Percentiles rank a stretch among this genome's conserved stretches.
Evolutionary conservation across 2,888 invertebrate species (phyloP).

Genomic region (Drosophila cognata): DNA sequence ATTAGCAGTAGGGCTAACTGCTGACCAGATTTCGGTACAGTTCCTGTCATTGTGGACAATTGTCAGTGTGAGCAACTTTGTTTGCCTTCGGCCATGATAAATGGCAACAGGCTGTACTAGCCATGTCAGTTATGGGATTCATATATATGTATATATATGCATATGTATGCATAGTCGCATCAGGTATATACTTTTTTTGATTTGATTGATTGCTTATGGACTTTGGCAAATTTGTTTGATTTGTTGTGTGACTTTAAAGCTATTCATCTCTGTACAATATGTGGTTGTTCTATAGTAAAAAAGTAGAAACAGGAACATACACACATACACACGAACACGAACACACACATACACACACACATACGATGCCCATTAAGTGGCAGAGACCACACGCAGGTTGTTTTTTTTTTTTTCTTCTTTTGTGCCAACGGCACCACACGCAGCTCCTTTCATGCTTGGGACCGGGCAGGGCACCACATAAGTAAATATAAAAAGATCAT

Average conservation of each 20-base stretch:
- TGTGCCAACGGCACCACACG: conserved; percentile 43
- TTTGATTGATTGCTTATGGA: conserved; percentile 70
- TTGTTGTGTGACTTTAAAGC: conserved; percentile 61
- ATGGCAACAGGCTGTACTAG: conserved; percentile 48
- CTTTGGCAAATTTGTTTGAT: conserved; percentile 67
- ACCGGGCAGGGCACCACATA: conserved; percentile 50
- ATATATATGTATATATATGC: conserved; percentile 23
- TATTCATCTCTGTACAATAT: conserved; percentile 33
- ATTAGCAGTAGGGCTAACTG: conserved; percentile 65
- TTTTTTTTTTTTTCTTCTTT: not conserved
- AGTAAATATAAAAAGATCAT: conserved; percentile 83
- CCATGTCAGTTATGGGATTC: conserved; percentile 70
- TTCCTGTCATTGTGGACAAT: conserved; percentile 19
- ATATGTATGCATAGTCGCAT: conserved; percentile 26
- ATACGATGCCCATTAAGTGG: conserved; percentile 12
- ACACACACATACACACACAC: not conserved
- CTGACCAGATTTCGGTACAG: conserved; percentile 45
- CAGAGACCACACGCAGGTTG: conserved; percentile 24
- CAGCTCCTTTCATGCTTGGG: conserved; percentile 57
- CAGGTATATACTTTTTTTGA: conserved; percentile 35
- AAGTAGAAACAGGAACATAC: conserved; percentile 1
- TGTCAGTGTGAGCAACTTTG: conserved; percentile 56
- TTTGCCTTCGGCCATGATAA: conserved; percentile 71
- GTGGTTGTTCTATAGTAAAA: conserved; percentile 5
- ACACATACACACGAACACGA: conserved; percentile 3